These are phyloP conservation scores for Cryptus viduatorius DNA, from an alignment of 2,888 invertebrate species.

Conservation along the genomic window DNA sequence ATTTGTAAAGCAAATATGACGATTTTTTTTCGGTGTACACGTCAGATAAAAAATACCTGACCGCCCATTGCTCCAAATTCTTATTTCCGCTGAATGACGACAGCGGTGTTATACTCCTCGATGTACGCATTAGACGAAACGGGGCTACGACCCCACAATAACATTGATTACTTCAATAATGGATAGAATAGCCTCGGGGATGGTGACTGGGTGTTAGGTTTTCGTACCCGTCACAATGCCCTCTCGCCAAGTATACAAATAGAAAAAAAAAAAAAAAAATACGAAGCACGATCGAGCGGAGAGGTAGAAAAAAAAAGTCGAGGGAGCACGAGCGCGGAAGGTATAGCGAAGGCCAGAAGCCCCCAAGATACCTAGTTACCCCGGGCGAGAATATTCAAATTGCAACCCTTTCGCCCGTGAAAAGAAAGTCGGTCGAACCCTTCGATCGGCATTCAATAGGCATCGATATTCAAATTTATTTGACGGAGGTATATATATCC, in stretches of 20 bases:
- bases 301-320: slow-evolving; percentile 54
- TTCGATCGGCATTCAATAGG: slow-evolving; percentile 85
- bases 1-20: not conserved
- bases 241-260: slow-evolving; percentile 83
- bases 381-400: slow-evolving; percentile 84
- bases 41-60: slow-evolving; percentile 69
- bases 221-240: slow-evolving; percentile 80
- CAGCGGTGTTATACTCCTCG: slow-evolving; percentile 75
- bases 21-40: not conserved
- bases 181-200: slow-evolving; percentile 82
- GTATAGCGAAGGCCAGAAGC: slow-evolving; percentile 55
- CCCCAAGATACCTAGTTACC: slow-evolving; percentile 83
- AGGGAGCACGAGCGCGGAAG: slow-evolving; percentile 55
- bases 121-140: slow-evolving; percentile 52
- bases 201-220: slow-evolving; percentile 83
- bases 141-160: slow-evolving; percentile 78
- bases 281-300: slow-evolving; percentile 43
- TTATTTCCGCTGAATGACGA: slow-evolving; percentile 75
- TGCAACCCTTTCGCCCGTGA: slow-evolving; percentile 82
- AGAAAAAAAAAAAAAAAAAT: slow-evolving; percentile 73
- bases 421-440: slow-evolving; percentile 79
- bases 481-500: slow-evolving; percentile 78
- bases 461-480: slow-evolving; percentile 85
- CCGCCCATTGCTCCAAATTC: slow-evolving; percentile 67
- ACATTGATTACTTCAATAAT: slow-evolving; percentile 84